Percentiles rank a stretch among this genome's conserved stretches.
Conservation (phyloP, 2,888 invertebrate species). For the Hermaeophaga mercurialis region DNA sequence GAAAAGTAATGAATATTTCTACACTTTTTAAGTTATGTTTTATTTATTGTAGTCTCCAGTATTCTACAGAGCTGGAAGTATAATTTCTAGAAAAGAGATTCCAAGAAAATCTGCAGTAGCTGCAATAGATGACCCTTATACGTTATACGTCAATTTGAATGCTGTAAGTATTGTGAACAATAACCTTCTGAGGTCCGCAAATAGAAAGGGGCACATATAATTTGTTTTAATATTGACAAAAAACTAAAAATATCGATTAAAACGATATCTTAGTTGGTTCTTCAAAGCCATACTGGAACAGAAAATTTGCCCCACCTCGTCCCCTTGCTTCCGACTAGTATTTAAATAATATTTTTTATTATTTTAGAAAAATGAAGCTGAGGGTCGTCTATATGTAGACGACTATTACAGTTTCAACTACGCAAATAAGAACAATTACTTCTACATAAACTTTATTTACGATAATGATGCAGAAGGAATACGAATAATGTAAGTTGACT, state of each 20-base stretch:
- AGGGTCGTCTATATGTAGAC: conserved; percentile 84
- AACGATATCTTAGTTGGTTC: too few relatives aligned
- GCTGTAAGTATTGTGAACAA: conserved; percentile 36
- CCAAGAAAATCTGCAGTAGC: conserved; percentile 38
- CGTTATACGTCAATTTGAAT: conserved; percentile 43
- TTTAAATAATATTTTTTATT: not conserved
- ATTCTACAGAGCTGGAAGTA: conserved; percentile 48
- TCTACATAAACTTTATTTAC: conserved; percentile 31
- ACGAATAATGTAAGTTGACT: not conserved
- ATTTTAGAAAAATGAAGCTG: conserved; percentile 63
- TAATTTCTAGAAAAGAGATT: conserved; percentile 43
- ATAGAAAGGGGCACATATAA: not conserved
- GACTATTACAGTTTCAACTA: conserved; percentile 77
- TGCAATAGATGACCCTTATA: conserved; percentile 40
- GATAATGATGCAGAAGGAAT: not conserved
- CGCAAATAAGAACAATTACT: conserved; percentile 27
- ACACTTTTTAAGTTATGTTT: too few relatives aligned
- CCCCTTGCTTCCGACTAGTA: not conserved
- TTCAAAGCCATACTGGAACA: too few relatives aligned
- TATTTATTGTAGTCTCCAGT: conserved; percentile 45
- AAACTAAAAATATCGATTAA: too few relatives aligned
- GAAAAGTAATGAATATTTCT: too few relatives aligned
- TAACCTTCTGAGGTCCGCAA: not conserved
- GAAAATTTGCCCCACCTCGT: not conserved
- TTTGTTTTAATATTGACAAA: not conserved